A percentile compares a stretch with the other conserved stretches of the same genome.
Evolutionary conservation across 2,797 vertebrate species (phyloP).

Genomic region (Spea hammondii): DNA sequence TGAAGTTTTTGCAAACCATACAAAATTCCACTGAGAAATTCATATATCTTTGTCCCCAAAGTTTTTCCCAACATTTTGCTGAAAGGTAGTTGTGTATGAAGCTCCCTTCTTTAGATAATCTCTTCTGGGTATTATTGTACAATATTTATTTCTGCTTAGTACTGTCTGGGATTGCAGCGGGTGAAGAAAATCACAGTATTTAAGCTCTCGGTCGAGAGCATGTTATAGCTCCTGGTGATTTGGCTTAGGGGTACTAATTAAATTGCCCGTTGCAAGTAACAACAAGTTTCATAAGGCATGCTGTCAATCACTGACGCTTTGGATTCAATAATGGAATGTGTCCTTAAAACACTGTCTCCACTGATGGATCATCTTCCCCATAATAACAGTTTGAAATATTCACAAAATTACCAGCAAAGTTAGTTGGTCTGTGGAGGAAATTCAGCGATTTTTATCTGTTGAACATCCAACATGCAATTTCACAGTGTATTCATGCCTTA

Average conservation of each 20-base stretch:
- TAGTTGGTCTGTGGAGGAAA: too few relatives aligned
- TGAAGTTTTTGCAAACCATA: too few relatives aligned
- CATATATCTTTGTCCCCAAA: too few relatives aligned
- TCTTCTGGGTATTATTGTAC: not conserved
- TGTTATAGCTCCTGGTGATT: conserved; percentile 27
- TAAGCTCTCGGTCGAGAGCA: not conserved
- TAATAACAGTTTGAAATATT: too few relatives aligned
- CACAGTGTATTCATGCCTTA: too few relatives aligned
- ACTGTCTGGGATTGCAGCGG: not conserved
- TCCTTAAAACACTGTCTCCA: conserved; percentile 40
- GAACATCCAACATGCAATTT: too few relatives aligned
- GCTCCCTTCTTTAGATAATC: too few relatives aligned
- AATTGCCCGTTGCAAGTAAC: not conserved
- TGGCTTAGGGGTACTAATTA: conserved; percentile 44
- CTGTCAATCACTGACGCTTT: conserved; percentile 48
- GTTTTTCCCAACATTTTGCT: too few relatives aligned
- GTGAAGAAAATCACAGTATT: not conserved
- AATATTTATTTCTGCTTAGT: not conserved
- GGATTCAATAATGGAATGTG: not conserved
- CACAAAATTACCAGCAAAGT: too few relatives aligned
- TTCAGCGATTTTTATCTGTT: conserved; percentile 22
- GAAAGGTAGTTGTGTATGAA: too few relatives aligned
- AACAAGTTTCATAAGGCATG: conserved; percentile 31
- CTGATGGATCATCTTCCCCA: not conserved
- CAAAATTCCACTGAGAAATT: too few relatives aligned